Base-by-base conservation (phyloP, 2,113 vertebrate species). In the Tragelaphus buxtoni region DNA sequence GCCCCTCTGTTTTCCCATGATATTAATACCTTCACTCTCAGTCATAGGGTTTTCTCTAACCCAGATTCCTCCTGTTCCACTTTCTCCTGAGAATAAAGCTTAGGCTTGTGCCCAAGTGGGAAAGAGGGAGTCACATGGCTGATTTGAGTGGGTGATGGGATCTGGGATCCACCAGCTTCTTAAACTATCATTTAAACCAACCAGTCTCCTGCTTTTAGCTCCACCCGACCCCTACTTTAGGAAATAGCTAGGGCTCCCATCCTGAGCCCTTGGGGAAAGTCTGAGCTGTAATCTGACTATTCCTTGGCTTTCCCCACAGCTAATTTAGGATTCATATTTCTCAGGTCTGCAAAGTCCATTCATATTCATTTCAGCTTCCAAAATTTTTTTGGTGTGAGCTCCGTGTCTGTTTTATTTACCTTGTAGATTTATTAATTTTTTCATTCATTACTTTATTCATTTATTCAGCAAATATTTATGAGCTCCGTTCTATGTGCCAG, bases 391-490 rank as follows among this genome's bases (percentile, higher is more conserved):
- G 45, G n/a, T 61, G 1, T 84, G 56, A 93, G 47, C 69, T 53
- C 87, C 77, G 4, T 32, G 28, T 58, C 80, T 90, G 17, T 47
- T 96, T 89, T 80, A 56, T 83, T 95, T 93, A 88, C 51, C 16
- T 87, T 88, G 32, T 79, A 83, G 63, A 10, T 39, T 93, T 88
- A 35, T 82, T 42, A 28, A 42, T 72, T 76, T 65, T 95, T 91
- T 35, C 24, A 86, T 49, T 88, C 35, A 61, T 55, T 77, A 53
- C 30, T 93, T 80, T 79, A 91, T 56, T 89, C 12, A 69, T 84
- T n/a, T 61, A 58, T 90, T 94, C 82, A 58, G 82, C 63, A 93
- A 95, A 77, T 88, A 88, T 90, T 81, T 92, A 92, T 92, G 20
- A 92, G 14, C 20, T 24, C 26, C 1, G 9, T 18, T 22, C 20